These are phyloP conservation scores for Triplophysa dalaica DNA, from an alignment of 2,113 vertebrate species.

Conservation along the genomic window DNA sequence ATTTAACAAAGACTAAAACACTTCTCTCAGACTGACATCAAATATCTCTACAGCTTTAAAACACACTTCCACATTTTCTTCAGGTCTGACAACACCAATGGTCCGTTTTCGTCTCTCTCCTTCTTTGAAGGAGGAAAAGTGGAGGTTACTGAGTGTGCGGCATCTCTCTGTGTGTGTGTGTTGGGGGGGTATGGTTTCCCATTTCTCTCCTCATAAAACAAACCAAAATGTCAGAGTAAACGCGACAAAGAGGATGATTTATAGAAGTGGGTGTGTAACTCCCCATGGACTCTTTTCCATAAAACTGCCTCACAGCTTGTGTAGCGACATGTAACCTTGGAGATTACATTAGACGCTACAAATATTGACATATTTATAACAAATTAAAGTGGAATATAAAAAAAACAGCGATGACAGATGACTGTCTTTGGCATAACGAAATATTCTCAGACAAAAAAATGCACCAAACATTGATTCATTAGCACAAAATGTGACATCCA, in stretches of 20 bases:
- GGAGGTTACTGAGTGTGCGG: not conserved
- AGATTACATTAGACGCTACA: slow-evolving; percentile 20
- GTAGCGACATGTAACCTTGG: slow-evolving; percentile 10
- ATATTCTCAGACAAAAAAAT: too few species aligned
- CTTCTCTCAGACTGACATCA: not conserved
- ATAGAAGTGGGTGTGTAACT: slow-evolving; percentile 6
- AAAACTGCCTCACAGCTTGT: slow-evolving; percentile 5
- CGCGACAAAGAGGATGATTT: slow-evolving; percentile 29
- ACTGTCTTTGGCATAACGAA: too few species aligned
- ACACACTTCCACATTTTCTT: not conserved
- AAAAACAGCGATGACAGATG: too few species aligned
- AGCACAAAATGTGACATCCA: too few species aligned
- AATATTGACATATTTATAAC: not conserved
- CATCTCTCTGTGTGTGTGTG: not conserved
- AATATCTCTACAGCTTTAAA: not conserved
- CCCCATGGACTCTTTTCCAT: slow-evolving; percentile 8
- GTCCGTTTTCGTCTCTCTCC: not conserved
- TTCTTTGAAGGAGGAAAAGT: slow-evolving; percentile 25
- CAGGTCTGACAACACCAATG: not conserved
- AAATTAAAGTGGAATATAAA: not conserved
- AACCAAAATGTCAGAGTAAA: slow-evolving; percentile 25
- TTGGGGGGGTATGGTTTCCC: slow-evolving; percentile 13
- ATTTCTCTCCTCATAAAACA: slow-evolving; percentile 34
- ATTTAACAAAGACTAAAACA: not conserved
- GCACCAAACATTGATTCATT: too few species aligned